Evolutionary conservation across 2,113 vertebrate species (phyloP).

Genomic region (Myxocyprinus asiaticus): DNA sequence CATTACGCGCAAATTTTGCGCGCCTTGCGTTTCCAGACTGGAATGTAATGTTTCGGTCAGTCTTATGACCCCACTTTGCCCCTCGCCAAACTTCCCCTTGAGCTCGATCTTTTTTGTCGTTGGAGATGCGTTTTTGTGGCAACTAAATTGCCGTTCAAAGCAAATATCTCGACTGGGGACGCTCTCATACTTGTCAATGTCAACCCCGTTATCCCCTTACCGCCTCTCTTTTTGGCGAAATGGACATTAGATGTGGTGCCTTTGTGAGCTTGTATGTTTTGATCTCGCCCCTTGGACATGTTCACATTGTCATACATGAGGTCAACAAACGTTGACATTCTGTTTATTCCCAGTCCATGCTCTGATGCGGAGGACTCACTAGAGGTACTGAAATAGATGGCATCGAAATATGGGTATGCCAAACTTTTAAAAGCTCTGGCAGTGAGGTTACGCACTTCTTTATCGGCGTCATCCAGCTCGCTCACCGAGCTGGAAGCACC

Average conservation of each 20-base stretch:
- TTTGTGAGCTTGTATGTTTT: conserved; percentile 59
- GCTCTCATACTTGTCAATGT: conserved; percentile 62
- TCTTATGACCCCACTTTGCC: conserved; percentile 76
- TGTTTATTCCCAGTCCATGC: conserved; percentile 78
- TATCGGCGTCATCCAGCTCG: conserved; percentile 93
- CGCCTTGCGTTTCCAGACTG: conserved; percentile 65
- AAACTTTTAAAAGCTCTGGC: conserved; percentile 90
- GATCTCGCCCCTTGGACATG: conserved; percentile 63
- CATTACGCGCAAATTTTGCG: conserved; percentile 68
- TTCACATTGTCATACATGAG: conserved; percentile 82
- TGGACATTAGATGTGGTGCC: conserved; percentile 62
- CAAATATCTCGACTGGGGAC: conserved; percentile 75
- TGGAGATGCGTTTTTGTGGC: conserved; percentile 56
- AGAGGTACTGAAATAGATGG: conserved; percentile 83
- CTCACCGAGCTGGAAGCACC: conserved; percentile 91
- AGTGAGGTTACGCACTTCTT: conserved; percentile 93
- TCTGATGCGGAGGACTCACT: conserved; percentile 87
- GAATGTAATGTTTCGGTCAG: conserved; percentile 83
- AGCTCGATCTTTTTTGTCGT: conserved; percentile 66
- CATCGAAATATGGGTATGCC: conserved; percentile 87
- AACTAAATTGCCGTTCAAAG: conserved; percentile 61
- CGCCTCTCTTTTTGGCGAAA: conserved; percentile 63
- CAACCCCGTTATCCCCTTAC: conserved; percentile 60
- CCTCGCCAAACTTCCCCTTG: conserved; percentile 70
- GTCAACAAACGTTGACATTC: conserved; percentile 90